Conservation (phyloP, 2,113 vertebrate species). For the Piaya cayana region DNA sequence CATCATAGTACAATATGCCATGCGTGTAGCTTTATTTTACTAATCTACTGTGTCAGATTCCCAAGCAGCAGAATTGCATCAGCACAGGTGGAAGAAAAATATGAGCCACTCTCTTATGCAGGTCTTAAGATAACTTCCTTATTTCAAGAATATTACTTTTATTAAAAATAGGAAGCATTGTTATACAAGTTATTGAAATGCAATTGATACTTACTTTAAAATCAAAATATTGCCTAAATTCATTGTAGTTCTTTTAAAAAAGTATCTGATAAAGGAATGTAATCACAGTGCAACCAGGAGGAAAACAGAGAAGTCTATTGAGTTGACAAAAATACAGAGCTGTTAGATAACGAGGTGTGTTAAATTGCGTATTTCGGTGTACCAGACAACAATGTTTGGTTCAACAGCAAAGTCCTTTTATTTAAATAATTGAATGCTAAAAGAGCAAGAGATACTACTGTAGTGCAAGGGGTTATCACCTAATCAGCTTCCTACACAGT, state of each 20-base stretch:
- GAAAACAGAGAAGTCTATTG: constrained; percentile 10
- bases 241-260: background rate
- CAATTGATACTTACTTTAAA: constrained; percentile 4
- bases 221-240: background rate
- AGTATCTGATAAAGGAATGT: constrained; percentile 18
- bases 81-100: background rate
- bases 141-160: background rate
- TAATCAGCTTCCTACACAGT: background rate
- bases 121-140: background rate
- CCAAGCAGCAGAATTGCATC: background rate
- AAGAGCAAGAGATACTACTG: background rate
- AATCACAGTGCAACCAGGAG: background rate
- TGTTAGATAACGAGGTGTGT: background rate
- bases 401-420: background rate
- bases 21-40: background rate
- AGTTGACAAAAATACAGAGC: background rate
- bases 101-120: background rate
- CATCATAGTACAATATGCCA: background rate
- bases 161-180: background rate
- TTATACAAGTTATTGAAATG: background rate
- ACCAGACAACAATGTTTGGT: constrained; percentile 15
- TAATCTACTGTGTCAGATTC: background rate
- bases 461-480: background rate
- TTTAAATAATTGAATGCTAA: background rate
- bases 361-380: constrained; percentile 23